Evolutionary conservation across 1,140 invertebrate species (phyloP).

Genomic region (Marisa cornuarietis): DNA sequence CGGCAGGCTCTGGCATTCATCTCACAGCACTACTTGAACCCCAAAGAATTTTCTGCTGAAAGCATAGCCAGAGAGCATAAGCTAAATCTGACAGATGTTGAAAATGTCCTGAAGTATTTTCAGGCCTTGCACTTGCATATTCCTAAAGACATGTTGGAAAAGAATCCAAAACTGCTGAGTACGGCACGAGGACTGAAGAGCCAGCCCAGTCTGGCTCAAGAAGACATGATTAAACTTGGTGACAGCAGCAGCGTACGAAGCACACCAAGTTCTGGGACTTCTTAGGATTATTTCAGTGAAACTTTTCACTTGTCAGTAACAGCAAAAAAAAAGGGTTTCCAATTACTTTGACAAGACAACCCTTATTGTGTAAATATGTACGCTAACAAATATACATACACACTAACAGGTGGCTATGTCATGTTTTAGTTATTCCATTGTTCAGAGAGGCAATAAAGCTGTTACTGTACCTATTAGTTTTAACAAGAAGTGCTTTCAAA

Average conservation of each 20-base stretch:
- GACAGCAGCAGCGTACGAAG: not conserved
- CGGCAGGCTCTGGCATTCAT: slow-evolving; percentile 71
- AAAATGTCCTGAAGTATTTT: slow-evolving; percentile 54
- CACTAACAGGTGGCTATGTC: too few species aligned
- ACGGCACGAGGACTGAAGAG: not conserved
- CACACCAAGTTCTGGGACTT: too few species aligned
- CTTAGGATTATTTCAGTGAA: too few species aligned
- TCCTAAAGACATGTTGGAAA: slow-evolving; percentile 29
- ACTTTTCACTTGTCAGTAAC: too few species aligned
- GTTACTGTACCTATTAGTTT: too few species aligned
- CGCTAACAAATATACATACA: too few species aligned
- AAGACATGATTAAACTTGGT: slow-evolving; percentile 4
- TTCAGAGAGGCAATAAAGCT: too few species aligned
- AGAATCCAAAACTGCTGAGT: slow-evolving; percentile 27
- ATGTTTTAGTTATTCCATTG: too few species aligned
- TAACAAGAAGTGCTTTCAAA: too few species aligned
- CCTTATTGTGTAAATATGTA: too few species aligned
- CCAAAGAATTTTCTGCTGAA: slow-evolving; percentile 68
- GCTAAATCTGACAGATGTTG: slow-evolving; percentile 66
- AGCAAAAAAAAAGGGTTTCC: too few species aligned
- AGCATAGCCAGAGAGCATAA: slow-evolving; percentile 76
- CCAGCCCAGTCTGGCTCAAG: not conserved
- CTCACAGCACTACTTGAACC: slow-evolving; percentile 71
- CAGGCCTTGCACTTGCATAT: slow-evolving; percentile 34
- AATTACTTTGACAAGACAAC: too few species aligned